Percentiles rank a stretch among this genome's conserved stretches.
phyloP scores from a whole-genome alignment of 2,113 vertebrate genomes.

The Isichthys henryi region DNA sequence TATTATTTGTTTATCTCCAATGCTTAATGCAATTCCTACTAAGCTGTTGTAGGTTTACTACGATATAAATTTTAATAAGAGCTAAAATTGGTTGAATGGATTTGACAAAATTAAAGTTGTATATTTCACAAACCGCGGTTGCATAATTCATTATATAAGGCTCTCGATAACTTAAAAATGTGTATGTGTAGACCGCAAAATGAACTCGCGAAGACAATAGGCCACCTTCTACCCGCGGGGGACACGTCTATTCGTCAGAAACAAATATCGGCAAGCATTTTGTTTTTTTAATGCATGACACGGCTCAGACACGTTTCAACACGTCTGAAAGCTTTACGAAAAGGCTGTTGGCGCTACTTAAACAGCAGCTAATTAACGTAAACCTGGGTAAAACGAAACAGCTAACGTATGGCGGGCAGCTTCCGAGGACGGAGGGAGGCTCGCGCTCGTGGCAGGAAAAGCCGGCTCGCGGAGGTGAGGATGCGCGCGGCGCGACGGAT shows the following conservation, averaged over 20 bases:
- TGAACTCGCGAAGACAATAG: not conserved
- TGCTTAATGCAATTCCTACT: not conserved
- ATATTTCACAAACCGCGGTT: not conserved
- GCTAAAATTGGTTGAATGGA: not conserved
- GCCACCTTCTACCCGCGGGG: not conserved
- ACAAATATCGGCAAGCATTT: not conserved
- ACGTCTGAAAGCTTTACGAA: not conserved
- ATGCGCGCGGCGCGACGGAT: not conserved
- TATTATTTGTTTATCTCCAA: not conserved
- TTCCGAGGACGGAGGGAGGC: not conserved
- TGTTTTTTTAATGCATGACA: not conserved
- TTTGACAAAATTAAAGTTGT: not conserved
- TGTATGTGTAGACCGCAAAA: not conserved
- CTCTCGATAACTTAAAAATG: not conserved
- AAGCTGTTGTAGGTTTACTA: not conserved
- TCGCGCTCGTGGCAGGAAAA: not conserved
- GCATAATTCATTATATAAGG: not conserved
- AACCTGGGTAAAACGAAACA: not conserved
- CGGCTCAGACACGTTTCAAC: not conserved
- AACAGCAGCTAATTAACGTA: not conserved
- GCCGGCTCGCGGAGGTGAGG: not conserved
- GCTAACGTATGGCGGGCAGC: not conserved
- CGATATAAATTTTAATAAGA: not conserved
- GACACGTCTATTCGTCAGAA: not conserved
- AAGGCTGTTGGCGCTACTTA: not conserved